These are phyloP conservation scores for Thinocorus orbignyianus DNA, from an alignment of 2,113 vertebrate species.

Conservation along the genomic window DNA sequence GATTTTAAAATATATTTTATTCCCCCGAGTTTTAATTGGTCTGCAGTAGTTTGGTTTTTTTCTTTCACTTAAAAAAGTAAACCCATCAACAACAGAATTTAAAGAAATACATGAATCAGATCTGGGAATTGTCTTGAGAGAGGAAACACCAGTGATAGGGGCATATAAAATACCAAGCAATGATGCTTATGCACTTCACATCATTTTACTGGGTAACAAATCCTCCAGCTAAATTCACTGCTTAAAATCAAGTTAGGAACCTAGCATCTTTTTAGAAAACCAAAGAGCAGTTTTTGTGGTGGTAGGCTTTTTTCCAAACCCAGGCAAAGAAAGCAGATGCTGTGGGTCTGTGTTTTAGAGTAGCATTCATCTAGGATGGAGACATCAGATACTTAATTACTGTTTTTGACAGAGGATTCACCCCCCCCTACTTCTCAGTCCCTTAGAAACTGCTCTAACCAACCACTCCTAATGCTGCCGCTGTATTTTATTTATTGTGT, in stretches of 20 bases:
- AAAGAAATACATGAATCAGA: background rate
- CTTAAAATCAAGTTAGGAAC: background rate
- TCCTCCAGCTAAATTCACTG: background rate
- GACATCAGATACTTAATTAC: background rate
- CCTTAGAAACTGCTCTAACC: background rate
- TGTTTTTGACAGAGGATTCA: background rate
- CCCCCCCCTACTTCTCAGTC: background rate
- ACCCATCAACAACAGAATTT: background rate
- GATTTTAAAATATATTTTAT: background rate
- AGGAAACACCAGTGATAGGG: background rate
- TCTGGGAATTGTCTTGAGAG: background rate
- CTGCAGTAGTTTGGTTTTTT: background rate
- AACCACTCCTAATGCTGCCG: background rate
- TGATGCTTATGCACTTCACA: background rate
- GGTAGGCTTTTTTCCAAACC: background rate
- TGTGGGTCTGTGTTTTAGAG: background rate
- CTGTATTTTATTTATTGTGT: background rate
- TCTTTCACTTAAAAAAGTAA: background rate
- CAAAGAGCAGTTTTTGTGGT: background rate
- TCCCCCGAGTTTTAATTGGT: background rate
- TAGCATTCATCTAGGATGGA: background rate
- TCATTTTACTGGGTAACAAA: background rate
- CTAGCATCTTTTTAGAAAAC: background rate
- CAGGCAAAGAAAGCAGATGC: background rate
- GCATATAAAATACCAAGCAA: background rate